A percentile compares a stretch with the other conserved stretches of the same genome.
Conservation (phyloP, 2,797 vertebrate species). For the Danio jaintianensis region DNA sequence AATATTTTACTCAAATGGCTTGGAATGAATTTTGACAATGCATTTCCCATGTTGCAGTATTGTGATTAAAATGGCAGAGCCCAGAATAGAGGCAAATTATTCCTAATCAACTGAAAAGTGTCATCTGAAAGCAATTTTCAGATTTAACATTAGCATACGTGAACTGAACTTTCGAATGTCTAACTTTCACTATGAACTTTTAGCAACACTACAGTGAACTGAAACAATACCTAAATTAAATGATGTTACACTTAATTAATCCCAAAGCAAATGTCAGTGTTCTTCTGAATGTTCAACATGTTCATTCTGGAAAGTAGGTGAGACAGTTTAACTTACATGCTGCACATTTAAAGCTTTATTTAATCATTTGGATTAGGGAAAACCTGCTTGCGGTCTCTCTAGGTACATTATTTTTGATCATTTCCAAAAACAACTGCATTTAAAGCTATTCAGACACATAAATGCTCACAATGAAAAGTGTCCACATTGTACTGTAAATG, state of each 20-base stretch:
- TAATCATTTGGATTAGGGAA: background rate
- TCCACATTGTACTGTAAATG: background rate
- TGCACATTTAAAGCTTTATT: conserved; percentile 3
- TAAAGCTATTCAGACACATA: background rate
- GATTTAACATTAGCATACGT: background rate
- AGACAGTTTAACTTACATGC: conserved; percentile 8
- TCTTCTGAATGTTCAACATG: background rate
- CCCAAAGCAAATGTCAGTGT: background rate
- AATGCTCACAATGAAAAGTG: background rate
- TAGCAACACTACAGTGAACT: background rate
- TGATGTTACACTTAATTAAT: background rate
- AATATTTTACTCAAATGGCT: background rate
- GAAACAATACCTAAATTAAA: background rate
- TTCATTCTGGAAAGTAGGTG: background rate
- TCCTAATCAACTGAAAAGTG: background rate
- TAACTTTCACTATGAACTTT: background rate
- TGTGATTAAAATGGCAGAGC: background rate
- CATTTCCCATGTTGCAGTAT: background rate
- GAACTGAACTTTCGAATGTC: background rate
- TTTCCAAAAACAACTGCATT: background rate
- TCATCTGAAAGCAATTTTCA: background rate
- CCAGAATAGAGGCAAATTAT: background rate
- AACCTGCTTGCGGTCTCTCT: background rate
- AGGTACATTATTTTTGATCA: background rate
- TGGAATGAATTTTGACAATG: background rate